Percentiles rank a stretch among this genome's conserved stretches.
Evolutionary conservation across 2,797 vertebrate genomes (phyloP).

Genomic region (Ibycter americanus): DNA sequence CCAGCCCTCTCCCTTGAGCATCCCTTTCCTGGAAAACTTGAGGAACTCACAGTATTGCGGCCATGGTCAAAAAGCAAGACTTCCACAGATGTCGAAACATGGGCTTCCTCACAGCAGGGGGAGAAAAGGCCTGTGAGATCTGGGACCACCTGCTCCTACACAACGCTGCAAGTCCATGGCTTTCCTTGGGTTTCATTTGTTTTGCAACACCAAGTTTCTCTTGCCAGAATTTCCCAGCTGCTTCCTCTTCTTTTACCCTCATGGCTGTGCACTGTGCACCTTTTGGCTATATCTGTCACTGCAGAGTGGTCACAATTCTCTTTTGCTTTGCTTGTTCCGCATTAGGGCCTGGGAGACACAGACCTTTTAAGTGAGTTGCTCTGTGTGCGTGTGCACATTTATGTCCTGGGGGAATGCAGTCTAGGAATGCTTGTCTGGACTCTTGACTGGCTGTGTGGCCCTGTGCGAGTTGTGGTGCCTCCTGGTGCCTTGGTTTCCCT

Average conservation of each 20-base stretch:
- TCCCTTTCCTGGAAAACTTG: background rate
- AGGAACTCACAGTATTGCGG: rapidly evolving
- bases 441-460: background rate
- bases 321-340: background rate
- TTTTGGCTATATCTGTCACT: background rate
- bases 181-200: background rate
- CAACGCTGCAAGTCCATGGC: background rate
- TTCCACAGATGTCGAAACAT: rapidly evolving
- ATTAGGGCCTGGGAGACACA: background rate
- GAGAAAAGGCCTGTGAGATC: background rate
- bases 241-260: background rate
- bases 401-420: background rate
- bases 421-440: background rate
- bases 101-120: background rate
- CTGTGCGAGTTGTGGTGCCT: background rate
- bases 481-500: background rate
- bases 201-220: background rate
- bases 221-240: background rate
- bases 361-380: background rate
- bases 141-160: background rate
- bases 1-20: rapidly evolving
- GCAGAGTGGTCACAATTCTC: background rate
- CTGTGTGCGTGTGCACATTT: background rate
- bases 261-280: background rate
- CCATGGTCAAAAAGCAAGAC: background rate